phyloP scores from a whole-genome alignment of 2,797 vertebrate genomes.

The Gadopsis marmoratus region DNA sequence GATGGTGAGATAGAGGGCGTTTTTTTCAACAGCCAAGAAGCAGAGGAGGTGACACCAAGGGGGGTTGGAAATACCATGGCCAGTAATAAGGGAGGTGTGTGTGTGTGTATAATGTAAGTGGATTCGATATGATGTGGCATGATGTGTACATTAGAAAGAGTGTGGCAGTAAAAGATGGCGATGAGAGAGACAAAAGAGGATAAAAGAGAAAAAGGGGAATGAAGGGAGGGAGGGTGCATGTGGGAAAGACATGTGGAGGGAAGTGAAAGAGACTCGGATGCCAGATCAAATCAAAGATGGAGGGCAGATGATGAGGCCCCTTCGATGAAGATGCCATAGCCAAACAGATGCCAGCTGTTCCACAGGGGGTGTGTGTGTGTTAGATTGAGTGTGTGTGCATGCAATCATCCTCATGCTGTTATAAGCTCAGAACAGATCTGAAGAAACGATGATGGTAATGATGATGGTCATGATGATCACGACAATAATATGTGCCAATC shows the following conservation, averaged over 20 bases:
- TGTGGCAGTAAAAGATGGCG: slow-evolving; percentile 14
- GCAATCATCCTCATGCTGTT: slow-evolving; percentile 72
- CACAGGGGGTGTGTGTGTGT: slow-evolving; percentile 19
- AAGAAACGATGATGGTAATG: slow-evolving; percentile 66
- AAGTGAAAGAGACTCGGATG: slow-evolving; percentile 28
- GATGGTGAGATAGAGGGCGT: slow-evolving; percentile 66
- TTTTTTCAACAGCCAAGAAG: slow-evolving; percentile 73
- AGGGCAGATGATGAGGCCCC: slow-evolving; percentile 57
- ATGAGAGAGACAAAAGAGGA: slow-evolving; percentile 10
- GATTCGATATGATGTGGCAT: slow-evolving; percentile 16
- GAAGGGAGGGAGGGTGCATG: neutral
- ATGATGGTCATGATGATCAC: slow-evolving; percentile 60
- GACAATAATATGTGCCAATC: slow-evolving; percentile 55
- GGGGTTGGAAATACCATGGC: slow-evolving; percentile 44
- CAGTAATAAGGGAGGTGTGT: slow-evolving; percentile 32
- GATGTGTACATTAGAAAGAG: slow-evolving; percentile 7
- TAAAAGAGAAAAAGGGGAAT: neutral
- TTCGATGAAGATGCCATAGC: slow-evolving; percentile 55
- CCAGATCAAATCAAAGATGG: slow-evolving; percentile 58
- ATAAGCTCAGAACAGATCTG: slow-evolving; percentile 69
- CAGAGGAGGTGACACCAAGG: slow-evolving; percentile 58
- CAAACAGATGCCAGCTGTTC: slow-evolving; percentile 70
- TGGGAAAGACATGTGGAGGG: slow-evolving; percentile 15
- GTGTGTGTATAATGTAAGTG: slow-evolving; percentile 24
- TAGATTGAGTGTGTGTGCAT: slow-evolving; percentile 15